Base-by-base conservation (phyloP, 2,797 vertebrate species). In the Aeoliscus strigatus region DNA sequence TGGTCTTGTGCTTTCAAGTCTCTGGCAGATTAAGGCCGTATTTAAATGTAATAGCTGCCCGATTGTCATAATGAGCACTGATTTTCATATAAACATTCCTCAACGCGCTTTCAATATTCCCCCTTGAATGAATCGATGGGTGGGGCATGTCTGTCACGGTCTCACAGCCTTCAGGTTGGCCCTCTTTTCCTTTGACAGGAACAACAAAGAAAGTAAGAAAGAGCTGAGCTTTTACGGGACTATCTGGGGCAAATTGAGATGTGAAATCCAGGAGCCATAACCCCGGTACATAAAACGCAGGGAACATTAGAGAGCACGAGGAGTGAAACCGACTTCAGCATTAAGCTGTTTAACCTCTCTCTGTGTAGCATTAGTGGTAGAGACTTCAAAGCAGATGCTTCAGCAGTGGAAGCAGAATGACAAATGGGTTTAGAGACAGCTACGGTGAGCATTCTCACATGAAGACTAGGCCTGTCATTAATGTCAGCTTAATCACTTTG, bases 311-410 rank as follows among this genome's bases (percentile, higher is more conserved):
- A 83, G 77, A 74, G 73, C 34, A 62, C 77, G 79, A 71, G 70
- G 62, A 86, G 80, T 79, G 82, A 81, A 86, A 79, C 79, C 76
- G 85, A 86, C 84, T 85, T 62, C 21, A 80, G 86, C 83, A 85
- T 84, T 90, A 88, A 89, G 86, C 86, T 84, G 79, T 87, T 88
- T 88, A 88, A 86, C 82, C 82, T 86, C 82, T 86, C 82, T 74
- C 72, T 59, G 76, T 81, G 81, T 86, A 83, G 84, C 86, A 84
- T 87, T 84, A 82, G 84, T 76, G 75, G 75, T 83, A 74, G 74
- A 83, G 84, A 89, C 88, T 87, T 90, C 87, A 89, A 88, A 88
- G 87, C 82, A 60, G 75, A 80, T 51, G 79, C 82, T 78, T 76
- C 65, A 54, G 76, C 54, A 53, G 73, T 70, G 77, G 81, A 75